Evolutionary conservation across 64 coral and sea anemone genomes (phyloP).

Genomic region (Acropora yongei): DNA sequence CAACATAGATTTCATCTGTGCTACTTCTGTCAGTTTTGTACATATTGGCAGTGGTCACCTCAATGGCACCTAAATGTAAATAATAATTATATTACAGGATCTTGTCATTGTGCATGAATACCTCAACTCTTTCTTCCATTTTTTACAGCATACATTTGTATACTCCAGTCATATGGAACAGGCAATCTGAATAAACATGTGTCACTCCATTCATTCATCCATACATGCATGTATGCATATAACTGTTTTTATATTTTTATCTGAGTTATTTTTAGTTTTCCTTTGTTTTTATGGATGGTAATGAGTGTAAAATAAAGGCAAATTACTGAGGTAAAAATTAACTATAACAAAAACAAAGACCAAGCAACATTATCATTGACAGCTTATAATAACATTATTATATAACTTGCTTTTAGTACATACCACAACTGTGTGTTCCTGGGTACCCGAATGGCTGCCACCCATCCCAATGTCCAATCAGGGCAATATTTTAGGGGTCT

Average conservation of each 20-base stretch:
- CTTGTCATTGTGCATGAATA: not conserved
- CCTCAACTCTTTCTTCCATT: not conserved
- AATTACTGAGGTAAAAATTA: not conserved
- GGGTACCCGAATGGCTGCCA: slow-evolving; percentile 30
- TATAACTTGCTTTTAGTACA: slow-evolving; percentile 12
- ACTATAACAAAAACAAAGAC: not conserved
- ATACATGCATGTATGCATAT: not conserved
- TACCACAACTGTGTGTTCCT: slow-evolving; percentile 28
- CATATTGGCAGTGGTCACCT: slow-evolving; percentile 18
- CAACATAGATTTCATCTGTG: slow-evolving; percentile 10
- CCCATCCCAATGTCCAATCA: slow-evolving; percentile 51
- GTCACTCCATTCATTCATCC: not conserved
- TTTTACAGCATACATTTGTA: not conserved
- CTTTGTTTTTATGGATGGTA: slow-evolving; percentile 14
- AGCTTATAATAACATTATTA: not conserved
- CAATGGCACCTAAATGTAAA: slow-evolving; percentile 7
- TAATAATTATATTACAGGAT: not conserved
- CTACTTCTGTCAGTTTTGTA: not conserved
- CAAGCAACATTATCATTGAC: slow-evolving; percentile 5
- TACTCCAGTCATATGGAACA: not conserved
- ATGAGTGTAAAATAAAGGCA: slow-evolving; percentile 7
- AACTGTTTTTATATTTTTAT: not conserved
- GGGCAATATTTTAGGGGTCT: slow-evolving; percentile 25
- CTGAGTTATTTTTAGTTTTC: slow-evolving; percentile 3
- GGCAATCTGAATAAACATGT: slow-evolving; percentile 2